A percentile compares a stretch with the other conserved stretches of the same genome.
phyloP scores from a whole-genome alignment of 2,113 vertebrate genomes.

The Phasianus colchicus region DNA sequence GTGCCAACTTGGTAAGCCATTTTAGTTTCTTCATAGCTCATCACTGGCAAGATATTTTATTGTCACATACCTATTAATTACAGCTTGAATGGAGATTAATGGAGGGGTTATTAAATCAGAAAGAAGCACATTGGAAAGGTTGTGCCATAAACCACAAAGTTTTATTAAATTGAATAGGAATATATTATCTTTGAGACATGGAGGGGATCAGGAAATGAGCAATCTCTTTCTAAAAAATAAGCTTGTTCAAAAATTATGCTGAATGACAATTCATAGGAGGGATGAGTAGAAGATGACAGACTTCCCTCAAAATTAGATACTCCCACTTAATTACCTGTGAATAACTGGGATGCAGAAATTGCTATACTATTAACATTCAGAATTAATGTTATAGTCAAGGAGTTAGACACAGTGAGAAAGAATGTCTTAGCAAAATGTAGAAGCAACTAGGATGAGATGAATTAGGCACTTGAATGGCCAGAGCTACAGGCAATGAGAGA shows the following conservation, averaged over 20 bases:
- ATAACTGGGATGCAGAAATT: neutral
- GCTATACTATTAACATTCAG: neutral
- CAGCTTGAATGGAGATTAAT: constrained; percentile 16
- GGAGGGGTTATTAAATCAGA: constrained; percentile 10
- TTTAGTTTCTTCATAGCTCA: neutral
- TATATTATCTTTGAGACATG: neutral
- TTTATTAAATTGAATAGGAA: constrained; percentile 1
- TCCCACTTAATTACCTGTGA: neutral
- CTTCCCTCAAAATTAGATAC: neutral
- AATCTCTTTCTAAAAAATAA: neutral
- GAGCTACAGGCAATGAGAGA: neutral
- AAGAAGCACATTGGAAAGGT: neutral
- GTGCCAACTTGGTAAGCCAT: neutral
- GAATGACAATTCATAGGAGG: neutral
- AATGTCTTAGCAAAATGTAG: neutral
- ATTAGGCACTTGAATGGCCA: neutral
- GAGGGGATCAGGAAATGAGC: neutral
- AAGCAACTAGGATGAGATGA: neutral
- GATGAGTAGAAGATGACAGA: neutral
- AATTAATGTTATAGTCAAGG: neutral
- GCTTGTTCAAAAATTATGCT: neutral
- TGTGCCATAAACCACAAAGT: neutral
- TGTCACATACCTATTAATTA: neutral
- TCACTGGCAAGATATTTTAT: neutral
- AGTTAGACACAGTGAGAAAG: neutral